Base-by-base conservation (phyloP, 2,888 invertebrate species). In the Bibio marci region DNA sequence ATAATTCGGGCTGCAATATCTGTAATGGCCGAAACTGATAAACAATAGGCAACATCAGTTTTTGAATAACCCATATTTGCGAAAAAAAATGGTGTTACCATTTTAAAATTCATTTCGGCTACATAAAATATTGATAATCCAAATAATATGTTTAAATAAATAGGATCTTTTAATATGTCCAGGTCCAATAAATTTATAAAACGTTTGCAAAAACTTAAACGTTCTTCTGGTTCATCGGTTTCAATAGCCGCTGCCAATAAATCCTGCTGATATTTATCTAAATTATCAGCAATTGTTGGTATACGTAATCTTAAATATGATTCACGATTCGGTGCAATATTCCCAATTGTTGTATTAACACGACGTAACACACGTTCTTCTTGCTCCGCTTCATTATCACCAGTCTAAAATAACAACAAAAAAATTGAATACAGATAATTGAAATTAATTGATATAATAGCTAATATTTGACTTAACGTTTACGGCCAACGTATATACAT, bases 41-140 rank as follows among this genome's bases (percentile, higher is more conserved):
- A 63, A 51, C 80, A 81, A 51, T 74, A 72, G 36, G 82, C 80
- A 17, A 78, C 72, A 47, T 80, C 76, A 1, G 68, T 59, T 57
- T 72, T 74, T 42, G 69, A 65, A 52, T 73, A 74, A 2, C 72
- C 73, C 50, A 76, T 56, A 52, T 67, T 67, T 35, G 66, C 65
- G 46, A 76, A 73, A 54, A 76, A 76, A 57, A 76, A 76, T 12
- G 76, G 76, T 31, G 74, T 75, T 34, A 76, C 69, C 75, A 76
- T 73, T 57, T 79, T 76, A 57, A 79, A 79, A 52, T 79, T 79
- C 56, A 78, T 68, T 54, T 79, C 79, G 35, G 79, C 79, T 39
- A 77, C 76, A 63, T 78, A 80, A 59, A 77, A 78, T 30, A 79
- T 67, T 28, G 79, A 77, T 38, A 79, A 62, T 7, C 79, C 80